phyloP scores from a whole-genome alignment of 2,888 invertebrate genomes.

The Drosophila ustulata region DNA sequence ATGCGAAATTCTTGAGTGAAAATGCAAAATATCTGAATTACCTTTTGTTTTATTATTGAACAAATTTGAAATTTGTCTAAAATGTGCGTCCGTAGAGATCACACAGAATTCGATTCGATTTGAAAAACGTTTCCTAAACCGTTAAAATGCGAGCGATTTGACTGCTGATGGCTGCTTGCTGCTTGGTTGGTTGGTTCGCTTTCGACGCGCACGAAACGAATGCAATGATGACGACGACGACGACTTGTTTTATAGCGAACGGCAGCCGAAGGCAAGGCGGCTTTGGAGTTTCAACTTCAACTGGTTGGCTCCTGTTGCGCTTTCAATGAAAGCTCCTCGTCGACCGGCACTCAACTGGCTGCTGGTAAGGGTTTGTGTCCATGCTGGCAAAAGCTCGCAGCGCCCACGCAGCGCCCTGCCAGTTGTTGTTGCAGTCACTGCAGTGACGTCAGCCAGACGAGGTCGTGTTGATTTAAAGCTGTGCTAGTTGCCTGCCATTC shows the following conservation, averaged over 20 bases:
- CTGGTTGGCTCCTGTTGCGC: constrained; percentile 72
- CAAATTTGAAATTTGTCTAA: constrained; percentile 9
- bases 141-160: constrained; percentile 28
- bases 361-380: constrained; percentile 49
- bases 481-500: constrained; percentile 64
- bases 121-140: constrained; percentile 39
- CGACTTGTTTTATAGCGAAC: constrained; percentile 70
- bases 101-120: constrained; percentile 26
- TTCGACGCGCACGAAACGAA: constrained; percentile 76
- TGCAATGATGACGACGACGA: constrained; percentile 48
- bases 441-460: constrained; percentile 63
- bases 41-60: constrained; percentile 17
- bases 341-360: constrained; percentile 26
- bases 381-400: constrained; percentile 33
- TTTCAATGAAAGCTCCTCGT: constrained; percentile 59
- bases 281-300: constrained; percentile 65
- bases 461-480: constrained; percentile 66
- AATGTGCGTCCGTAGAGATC: constrained; percentile 20
- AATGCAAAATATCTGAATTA: not conserved
- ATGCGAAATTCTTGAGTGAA: constrained; percentile 8
- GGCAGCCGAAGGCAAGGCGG: constrained; percentile 42
- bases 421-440: constrained; percentile 18
- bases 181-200: constrained; percentile 40
- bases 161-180: constrained; percentile 29
- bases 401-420: constrained; percentile 46